Base-by-base conservation (phyloP, 1,140 invertebrate genomes). In the Lucilia sericata region DNA sequence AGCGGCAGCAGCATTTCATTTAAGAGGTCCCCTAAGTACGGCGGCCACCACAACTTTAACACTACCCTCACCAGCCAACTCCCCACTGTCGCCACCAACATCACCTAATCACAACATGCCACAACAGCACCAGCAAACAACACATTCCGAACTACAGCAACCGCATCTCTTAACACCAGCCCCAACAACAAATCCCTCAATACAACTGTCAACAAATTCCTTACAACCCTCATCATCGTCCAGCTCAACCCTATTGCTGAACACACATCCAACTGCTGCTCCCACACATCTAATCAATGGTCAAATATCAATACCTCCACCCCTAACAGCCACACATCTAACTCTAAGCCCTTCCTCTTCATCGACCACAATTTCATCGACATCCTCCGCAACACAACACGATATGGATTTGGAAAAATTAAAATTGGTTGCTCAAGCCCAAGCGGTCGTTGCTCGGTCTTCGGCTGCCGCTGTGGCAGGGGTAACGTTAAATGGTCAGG, bases 331-430 rank as follows among this genome's bases (percentile, higher is more conserved):
- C 5, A 19, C 12, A 10, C 76, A 80, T 80, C 47, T 80, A 19
- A 49, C 76, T 21, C 70, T 82, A 36, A 70, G 60, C 82, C 82
- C 30, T 65, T 49, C 84, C 74, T 82, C 55, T 25, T 30, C 83
- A 47, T 75, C 74, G n/a, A 49, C 74, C 42, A 76, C 49, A 84
- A 84, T 74, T n/a, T 74, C 82, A 83, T 74, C 70, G 30, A 86
- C 85, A 82, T 81, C 84, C 85, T 76, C 85, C 84, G 74, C 84
- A 25, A 76, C 83, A 70, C 81, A 84, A 82, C 78, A 83, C 84
- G 89, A 90, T 34, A 88, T 91, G 86, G 90, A 91, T 85, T 84
- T 91, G 83, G 90, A 91, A 85, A 87, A 90, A 81, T 87, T 91
- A 83, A 91, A 91, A 80, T 86, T 91, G 85, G 89, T 90, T 49